Conservation (phyloP, 2,113 vertebrate species). For the Labeo rohita region DNA sequence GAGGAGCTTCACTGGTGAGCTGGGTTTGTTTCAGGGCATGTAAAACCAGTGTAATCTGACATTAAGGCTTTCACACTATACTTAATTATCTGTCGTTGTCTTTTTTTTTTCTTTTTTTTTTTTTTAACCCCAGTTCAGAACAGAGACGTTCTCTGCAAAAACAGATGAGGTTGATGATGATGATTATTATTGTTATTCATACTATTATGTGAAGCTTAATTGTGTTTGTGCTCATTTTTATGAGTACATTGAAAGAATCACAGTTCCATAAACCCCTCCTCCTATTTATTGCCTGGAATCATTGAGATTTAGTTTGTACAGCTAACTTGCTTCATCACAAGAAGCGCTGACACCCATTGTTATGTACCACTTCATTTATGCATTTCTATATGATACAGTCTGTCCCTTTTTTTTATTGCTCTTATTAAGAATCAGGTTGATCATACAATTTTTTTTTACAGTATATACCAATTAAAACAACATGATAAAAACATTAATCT, state of each 20-base stretch:
- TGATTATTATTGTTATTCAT: background rate
- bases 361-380: background rate
- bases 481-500: background rate
- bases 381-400: background rate
- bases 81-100: background rate
- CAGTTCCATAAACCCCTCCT: background rate
- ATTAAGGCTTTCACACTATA: background rate
- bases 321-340: background rate
- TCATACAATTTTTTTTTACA: background rate
- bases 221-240: background rate
- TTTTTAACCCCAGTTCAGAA: constrained; percentile 9
- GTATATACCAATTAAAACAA: background rate
- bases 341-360: background rate
- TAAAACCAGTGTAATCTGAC: background rate
- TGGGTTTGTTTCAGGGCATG: background rate
- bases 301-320: background rate
- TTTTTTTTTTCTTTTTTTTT: background rate
- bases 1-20: constrained; percentile 68
- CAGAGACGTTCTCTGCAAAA: background rate
- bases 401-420: background rate
- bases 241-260: background rate
- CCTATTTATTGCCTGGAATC: background rate
- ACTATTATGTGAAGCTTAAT: background rate
- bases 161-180: no score
- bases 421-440: background rate